A percentile compares a stretch with the other conserved stretches of the same genome.
Evolutionary conservation across 2,113 vertebrate species (phyloP).

Genomic region (Urocitellus parryii): DNA sequence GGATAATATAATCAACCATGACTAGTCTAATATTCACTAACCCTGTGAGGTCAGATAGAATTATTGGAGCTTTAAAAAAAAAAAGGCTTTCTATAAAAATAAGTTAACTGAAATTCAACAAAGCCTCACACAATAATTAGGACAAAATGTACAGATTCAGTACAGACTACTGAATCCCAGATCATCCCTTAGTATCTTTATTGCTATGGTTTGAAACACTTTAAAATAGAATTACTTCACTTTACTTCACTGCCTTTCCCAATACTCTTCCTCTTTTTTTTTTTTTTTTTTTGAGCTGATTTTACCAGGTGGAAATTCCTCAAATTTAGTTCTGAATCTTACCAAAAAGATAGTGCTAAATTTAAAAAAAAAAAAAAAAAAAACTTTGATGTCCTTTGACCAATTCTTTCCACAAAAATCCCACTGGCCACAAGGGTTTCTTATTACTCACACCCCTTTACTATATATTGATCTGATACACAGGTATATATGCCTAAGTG

Average conservation of each 20-base stretch:
- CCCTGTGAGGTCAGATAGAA: constrained; percentile 2
- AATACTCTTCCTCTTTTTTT: background rate
- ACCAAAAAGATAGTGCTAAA: background rate
- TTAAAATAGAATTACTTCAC: constrained; percentile 24
- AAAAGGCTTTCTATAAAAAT: constrained; percentile 45
- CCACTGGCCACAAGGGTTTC: background rate
- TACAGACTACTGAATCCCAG: background rate
- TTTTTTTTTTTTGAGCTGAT: no score
- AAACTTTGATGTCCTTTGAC: background rate
- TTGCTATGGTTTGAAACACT: background rate
- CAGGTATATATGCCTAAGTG: background rate
- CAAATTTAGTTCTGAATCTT: constrained; percentile 35
- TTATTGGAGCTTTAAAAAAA: constrained; percentile 37
- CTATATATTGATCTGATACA: no score
- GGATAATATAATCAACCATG: constrained; percentile 68
- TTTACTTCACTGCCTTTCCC: background rate
- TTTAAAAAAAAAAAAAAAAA: background rate
- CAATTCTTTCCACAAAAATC: constrained; percentile 18
- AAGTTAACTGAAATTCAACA: constrained; percentile 47
- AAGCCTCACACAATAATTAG: constrained; percentile 15
- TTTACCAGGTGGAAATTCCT: background rate
- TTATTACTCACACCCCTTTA: background rate
- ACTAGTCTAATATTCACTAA: constrained; percentile 65
- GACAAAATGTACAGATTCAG: constrained; percentile 12
- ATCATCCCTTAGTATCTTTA: background rate